Percentiles rank a stretch among this genome's conserved stretches.
phyloP scores from a whole-genome alignment of 2,113 vertebrate genomes.

The Aleadryas rufinucha region DNA sequence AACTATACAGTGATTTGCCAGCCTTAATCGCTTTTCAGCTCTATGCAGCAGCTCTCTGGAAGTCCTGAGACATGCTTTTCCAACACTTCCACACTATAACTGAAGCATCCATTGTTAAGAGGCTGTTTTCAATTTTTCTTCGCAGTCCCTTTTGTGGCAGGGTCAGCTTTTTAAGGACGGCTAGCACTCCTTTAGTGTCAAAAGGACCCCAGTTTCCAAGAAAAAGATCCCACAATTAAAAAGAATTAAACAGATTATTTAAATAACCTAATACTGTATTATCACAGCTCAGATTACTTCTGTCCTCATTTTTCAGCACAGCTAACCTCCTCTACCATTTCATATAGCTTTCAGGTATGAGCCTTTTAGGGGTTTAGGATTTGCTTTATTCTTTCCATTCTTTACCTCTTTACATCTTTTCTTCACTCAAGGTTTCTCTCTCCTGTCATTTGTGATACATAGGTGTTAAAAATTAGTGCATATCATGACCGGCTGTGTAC shows the following conservation, averaged over 20 bases:
- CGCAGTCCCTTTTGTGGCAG: conserved; percentile 46
- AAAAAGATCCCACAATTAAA: conserved; percentile 54
- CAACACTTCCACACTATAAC: conserved; percentile 54
- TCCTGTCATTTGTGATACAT: neutral
- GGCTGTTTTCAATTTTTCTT: conserved; percentile 57
- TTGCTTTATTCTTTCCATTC: neutral
- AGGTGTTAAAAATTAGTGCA: neutral
- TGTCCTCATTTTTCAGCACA: neutral
- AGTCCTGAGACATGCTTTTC: conserved; percentile 61
- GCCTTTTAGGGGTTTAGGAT: neutral
- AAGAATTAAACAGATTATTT: conserved; percentile 41
- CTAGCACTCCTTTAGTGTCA: conserved; percentile 26
- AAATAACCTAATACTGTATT: conserved; percentile 42
- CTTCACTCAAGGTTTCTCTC: neutral
- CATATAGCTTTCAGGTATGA: neutral
- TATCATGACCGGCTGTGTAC: neutral
- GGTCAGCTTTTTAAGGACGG: conserved; percentile 33
- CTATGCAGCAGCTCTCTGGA: conserved; percentile 56
- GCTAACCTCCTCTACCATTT: neutral
- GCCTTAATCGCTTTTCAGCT: conserved; percentile 66
- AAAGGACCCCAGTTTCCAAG: conserved; percentile 52
- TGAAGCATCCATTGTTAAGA: conserved; percentile 57
- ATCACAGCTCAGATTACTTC: conserved; percentile 33
- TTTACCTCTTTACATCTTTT: neutral
- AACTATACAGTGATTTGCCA: conserved; percentile 63